A percentile compares a stretch with the other conserved stretches of the same genome.
Evolutionary conservation across 2,113 vertebrate species (phyloP).

Genomic region (Actenoides lindsayi): DNA sequence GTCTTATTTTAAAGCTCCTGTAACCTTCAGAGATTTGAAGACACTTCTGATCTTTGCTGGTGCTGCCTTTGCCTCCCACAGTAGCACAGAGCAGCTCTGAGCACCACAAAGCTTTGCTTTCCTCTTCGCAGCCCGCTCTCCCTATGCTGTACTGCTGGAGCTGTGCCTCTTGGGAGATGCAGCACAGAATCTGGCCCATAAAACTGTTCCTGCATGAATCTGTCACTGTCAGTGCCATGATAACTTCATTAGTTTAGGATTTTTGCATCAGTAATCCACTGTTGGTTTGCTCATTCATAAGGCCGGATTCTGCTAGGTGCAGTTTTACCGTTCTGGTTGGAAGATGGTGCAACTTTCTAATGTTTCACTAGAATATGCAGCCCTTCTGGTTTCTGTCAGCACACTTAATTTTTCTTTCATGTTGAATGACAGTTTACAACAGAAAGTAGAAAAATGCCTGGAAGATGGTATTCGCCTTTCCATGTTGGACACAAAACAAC

Average conservation of each 20-base stretch:
- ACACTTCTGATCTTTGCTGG: not conserved
- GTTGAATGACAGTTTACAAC: constrained; percentile 83
- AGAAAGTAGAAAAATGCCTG: constrained; percentile 94
- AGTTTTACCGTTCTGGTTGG: not conserved
- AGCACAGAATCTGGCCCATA: not conserved
- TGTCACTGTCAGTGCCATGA: not conserved
- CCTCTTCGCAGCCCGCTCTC: not conserved
- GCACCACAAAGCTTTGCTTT: not conserved
- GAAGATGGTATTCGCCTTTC: constrained; percentile 92
- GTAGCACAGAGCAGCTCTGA: not conserved
- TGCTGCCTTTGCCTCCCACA: not conserved
- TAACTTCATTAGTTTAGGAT: not conserved
- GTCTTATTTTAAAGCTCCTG: not conserved
- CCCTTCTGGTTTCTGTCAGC: not conserved
- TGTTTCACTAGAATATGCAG: not conserved
- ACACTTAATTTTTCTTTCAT: not conserved
- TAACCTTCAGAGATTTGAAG: not conserved
- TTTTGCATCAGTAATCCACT: not conserved
- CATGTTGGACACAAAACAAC: constrained; percentile 90
- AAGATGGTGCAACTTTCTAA: not conserved
- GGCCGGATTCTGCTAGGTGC: not conserved
- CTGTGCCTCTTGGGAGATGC: not conserved
- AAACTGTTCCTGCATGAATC: not conserved
- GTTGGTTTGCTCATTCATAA: not conserved
- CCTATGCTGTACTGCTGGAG: not conserved